Conservation (phyloP, 2,797 vertebrate species). For the Acrossocheilus fasciatus region DNA sequence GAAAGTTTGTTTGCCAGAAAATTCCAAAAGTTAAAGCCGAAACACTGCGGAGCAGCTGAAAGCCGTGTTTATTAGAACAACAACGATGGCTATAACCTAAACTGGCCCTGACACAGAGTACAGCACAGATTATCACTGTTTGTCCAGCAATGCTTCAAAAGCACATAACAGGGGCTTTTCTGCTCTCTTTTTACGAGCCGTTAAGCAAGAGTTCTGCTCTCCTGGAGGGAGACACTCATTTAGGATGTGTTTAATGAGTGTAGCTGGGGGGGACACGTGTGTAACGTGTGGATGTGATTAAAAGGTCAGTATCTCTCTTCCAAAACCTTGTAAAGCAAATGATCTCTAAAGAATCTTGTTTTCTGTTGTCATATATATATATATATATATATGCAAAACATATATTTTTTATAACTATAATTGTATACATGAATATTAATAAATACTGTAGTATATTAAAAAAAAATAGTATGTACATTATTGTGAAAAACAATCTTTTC, state of each 20-base stretch:
- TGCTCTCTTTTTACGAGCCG: slow-evolving; percentile 29
- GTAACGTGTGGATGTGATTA: neutral
- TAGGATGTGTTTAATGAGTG: slow-evolving; percentile 10
- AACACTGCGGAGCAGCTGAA: slow-evolving; percentile 12
- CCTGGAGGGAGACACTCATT: neutral
- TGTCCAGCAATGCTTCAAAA: slow-evolving; percentile 12
- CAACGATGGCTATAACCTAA: neutral
- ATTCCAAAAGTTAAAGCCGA: slow-evolving; percentile 22
- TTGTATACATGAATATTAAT: no score
- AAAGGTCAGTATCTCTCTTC: no score
- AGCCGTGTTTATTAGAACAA: slow-evolving; percentile 22
- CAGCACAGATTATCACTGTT: neutral
- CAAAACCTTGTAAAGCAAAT: no score
- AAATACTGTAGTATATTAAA: no score
- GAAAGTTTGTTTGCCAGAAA: slow-evolving; percentile 22
- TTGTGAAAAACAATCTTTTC: no score
- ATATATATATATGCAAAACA: no score
- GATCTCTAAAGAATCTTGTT: no score
- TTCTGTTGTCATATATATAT: no score
- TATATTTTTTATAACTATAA: no score
- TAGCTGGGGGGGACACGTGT: neutral
- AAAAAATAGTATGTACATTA: no score
- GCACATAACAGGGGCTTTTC: neutral
- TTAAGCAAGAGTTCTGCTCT: slow-evolving; percentile 14
- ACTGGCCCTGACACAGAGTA: neutral